These are phyloP conservation scores for Lates calcarifer DNA, from an alignment of 2,113 vertebrate genomes.

Conservation along the genomic window DNA sequence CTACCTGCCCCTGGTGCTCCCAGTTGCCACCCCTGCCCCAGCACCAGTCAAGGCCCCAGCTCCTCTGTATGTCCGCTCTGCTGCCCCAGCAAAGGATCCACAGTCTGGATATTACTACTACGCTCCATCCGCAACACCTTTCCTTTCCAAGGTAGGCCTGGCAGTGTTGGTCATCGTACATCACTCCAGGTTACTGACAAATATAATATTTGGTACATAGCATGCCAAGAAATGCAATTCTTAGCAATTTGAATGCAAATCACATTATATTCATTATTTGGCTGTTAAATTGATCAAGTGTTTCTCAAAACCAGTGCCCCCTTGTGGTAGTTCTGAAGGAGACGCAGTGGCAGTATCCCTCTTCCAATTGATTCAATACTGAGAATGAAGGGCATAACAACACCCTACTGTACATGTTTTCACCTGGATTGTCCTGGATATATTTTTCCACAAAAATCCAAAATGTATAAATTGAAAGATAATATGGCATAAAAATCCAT, in stretches of 20 bases:
- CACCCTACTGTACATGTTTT: too few relatives aligned
- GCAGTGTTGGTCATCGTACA: background rate
- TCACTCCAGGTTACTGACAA: background rate
- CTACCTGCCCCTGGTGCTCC: conserved; percentile 74
- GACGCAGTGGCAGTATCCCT: too few relatives aligned
- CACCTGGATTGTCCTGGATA: too few relatives aligned
- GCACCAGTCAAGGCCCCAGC: conserved; percentile 77
- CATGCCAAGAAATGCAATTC: background rate
- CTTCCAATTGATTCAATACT: too few relatives aligned
- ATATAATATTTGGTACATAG: background rate
- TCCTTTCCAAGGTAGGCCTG: conserved; percentile 76
- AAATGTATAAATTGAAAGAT: background rate
- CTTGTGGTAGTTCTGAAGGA: background rate
- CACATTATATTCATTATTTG: background rate
- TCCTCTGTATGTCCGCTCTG: conserved; percentile 68
- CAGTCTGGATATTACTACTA: conserved; percentile 79
- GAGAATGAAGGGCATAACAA: too few relatives aligned
- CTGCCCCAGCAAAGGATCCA: conserved; percentile 67
- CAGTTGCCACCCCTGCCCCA: conserved; percentile 57
- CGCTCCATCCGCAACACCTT: conserved; percentile 68
- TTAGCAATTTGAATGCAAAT: background rate
- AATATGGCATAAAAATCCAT: background rate
- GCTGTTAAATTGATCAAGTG: too few relatives aligned
- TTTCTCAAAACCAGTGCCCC: too few relatives aligned
- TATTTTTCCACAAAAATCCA: too few relatives aligned